Evolutionary conservation across 2,888 invertebrate genomes (phyloP).

Genomic region (Synanthedon vespiformis): DNA sequence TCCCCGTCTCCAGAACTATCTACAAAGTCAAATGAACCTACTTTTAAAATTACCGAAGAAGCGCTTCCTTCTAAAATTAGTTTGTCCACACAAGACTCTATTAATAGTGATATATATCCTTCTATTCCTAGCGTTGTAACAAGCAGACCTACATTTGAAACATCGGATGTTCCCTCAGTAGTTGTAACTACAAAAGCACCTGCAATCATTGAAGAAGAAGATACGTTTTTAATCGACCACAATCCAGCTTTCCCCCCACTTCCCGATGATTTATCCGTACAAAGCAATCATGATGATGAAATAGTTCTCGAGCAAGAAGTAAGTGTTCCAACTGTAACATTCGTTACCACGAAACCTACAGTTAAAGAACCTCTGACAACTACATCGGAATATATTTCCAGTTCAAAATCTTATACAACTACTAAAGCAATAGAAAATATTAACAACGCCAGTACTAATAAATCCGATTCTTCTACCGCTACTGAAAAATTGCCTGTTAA

Average conservation of each 20-base stretch:
- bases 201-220: conserved; percentile 50
- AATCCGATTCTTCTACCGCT: conserved; percentile 13
- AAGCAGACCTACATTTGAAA: conserved; percentile 26
- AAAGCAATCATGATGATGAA: conserved; percentile 53
- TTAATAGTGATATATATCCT: conserved; percentile 38
- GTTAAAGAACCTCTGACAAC: conserved; percentile 21
- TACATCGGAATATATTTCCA: conserved; percentile 20
- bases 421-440: conserved; percentile 19
- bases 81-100: conserved; percentile 46
- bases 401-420: conserved; percentile 13
- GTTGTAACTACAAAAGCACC: conserved; percentile 32
- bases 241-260: conserved; percentile 62
- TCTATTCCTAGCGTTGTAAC: conserved; percentile 33
- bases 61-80: conserved; percentile 49
- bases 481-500: conserved; percentile 20
- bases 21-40: conserved; percentile 15
- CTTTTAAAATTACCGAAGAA: conserved; percentile 21
- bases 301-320: conserved; percentile 40
- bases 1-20: conserved; percentile 19
- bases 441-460: conserved; percentile 16
- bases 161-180: conserved; percentile 18
- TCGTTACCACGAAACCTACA: conserved; percentile 8
- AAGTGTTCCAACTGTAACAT: conserved; percentile 15
- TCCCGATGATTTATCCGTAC: conserved; percentile 53
- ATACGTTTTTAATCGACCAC: conserved; percentile 40